Base-by-base conservation (phyloP, 2,888 invertebrate species). In the Folsomia candida region DNA sequence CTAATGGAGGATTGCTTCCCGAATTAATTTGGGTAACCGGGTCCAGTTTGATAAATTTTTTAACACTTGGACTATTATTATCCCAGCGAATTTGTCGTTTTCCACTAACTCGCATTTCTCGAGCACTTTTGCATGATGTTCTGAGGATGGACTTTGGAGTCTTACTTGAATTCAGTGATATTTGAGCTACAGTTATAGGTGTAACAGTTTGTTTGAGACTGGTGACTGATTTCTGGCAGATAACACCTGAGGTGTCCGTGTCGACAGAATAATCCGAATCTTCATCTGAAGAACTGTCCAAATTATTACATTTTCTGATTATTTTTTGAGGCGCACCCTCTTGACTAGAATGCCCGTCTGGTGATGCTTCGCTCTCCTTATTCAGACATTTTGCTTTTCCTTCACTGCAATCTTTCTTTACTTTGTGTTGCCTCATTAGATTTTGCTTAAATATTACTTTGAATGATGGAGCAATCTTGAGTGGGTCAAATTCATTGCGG, bases 71-170 rank as follows among this genome's bases (percentile, higher is more conserved):
- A 47, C 47, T 47, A 47, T 47, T 47, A 11, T 47, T 18, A 47
- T 72, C 72, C 73, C 73, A 76, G 20, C 71, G 29, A 47, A 76
- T 72, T 69, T 71, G 72, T 27, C 74, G 25, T 51, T 70, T 74
- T 14, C 47, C 51, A 20, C 54, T 22, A 28, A 4, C 47, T 47
- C 51, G 59, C 57, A n/a, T 62, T 24, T 26, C 29, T 29, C 64
- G 29, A 20, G 64, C 14, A 60, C 27, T 24, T 18, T 64, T 20
- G 26, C 64, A 25, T 54, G 25, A 37, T 9, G 14, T 51, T n/a
- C 71, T 65, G 6, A 76, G 57, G 11, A 74, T 74, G 9, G 73
- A 76, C 25, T 70, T 59, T 0, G 74, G 76, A 47, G 69, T 71
- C 2, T 11, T 28, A 47, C 18, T 47, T 47, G 47, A 47, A 9